A percentile compares a stretch with the other conserved stretches of the same genome.
Evolutionary conservation across 2,113 vertebrate genomes (phyloP).

Genomic region (Petrocephalus zakoni): DNA sequence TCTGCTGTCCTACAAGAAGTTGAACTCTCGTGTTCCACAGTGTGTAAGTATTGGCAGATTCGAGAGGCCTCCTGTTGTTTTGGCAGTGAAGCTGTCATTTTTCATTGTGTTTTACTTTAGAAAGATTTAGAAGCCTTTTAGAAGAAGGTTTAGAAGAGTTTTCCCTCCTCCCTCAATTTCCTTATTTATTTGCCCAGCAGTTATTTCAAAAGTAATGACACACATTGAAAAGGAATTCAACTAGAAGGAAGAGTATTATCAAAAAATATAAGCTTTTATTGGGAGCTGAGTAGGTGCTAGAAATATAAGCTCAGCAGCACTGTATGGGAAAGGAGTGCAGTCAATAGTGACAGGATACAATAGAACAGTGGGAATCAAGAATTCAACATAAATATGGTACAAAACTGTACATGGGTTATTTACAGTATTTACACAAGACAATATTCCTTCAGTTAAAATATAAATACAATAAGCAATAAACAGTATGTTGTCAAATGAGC

Average conservation of each 20-base stretch:
- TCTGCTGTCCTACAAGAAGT: background rate
- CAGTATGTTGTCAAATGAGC: constrained; percentile 29
- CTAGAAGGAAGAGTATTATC: background rate
- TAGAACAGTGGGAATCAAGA: constrained; percentile 32
- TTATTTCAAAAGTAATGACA: background rate
- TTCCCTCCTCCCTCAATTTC: background rate
- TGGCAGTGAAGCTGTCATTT: background rate
- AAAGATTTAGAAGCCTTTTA: background rate
- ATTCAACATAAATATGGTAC: constrained; percentile 47
- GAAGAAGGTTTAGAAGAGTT: no score
- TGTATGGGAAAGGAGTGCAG: constrained; percentile 34
- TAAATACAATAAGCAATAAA: constrained; percentile 29
- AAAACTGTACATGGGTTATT: constrained; percentile 48
- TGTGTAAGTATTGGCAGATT: background rate
- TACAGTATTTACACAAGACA: constrained; percentile 45
- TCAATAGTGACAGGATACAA: constrained; percentile 42
- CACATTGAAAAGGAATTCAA: background rate
- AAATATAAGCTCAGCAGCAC: constrained; percentile 34
- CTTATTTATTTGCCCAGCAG: background rate
- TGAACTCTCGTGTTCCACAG: background rate
- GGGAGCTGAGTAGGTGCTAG: constrained; percentile 49
- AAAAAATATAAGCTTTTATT: constrained; percentile 54
- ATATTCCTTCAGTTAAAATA: constrained; percentile 32
- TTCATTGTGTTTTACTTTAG: background rate
- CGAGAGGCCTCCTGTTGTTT: background rate